phyloP scores from a whole-genome alignment of 2,888 invertebrate species.

The Amiota communis region DNA sequence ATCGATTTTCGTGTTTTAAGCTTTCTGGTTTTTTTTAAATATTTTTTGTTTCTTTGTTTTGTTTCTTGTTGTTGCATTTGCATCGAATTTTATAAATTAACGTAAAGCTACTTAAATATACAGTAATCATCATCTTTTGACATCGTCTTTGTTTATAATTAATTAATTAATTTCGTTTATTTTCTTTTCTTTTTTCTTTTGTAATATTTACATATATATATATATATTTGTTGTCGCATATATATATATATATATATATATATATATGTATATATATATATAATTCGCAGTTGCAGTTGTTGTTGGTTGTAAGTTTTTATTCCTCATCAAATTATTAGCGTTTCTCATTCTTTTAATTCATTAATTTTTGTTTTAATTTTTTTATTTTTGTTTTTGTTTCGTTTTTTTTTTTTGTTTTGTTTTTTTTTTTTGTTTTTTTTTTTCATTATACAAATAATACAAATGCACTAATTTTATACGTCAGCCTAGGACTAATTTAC shows the following conservation, averaged over 20 bases:
- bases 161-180: not conserved
- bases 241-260: conserved; percentile 45
- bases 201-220: conserved; percentile 45
- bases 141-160: conserved; percentile 5
- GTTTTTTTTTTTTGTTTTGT: conserved; percentile 33
- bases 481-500: conserved; percentile 36
- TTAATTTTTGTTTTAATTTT: conserved; percentile 36
- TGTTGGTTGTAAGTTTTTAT: no score
- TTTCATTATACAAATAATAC: conserved; percentile 68
- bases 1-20: conserved; percentile 21
- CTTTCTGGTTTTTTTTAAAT: conserved; percentile 35
- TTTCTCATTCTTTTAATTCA: conserved; percentile 10
- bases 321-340: no score
- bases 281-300: not conserved
- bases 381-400: conserved; percentile 37
- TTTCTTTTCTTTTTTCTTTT: conserved; percentile 37
- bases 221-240: conserved; percentile 46
- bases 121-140: conserved; percentile 24
- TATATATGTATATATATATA: conserved; percentile 48
- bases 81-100: conserved; percentile 52
- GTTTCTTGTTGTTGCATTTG: conserved; percentile 43
- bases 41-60: conserved; percentile 41
- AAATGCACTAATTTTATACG: conserved; percentile 61
- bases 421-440: not conserved
- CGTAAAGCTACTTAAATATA: conserved; percentile 55